Base-by-base conservation (phyloP, 2,797 vertebrate genomes). In the Danio choprae region DNA sequence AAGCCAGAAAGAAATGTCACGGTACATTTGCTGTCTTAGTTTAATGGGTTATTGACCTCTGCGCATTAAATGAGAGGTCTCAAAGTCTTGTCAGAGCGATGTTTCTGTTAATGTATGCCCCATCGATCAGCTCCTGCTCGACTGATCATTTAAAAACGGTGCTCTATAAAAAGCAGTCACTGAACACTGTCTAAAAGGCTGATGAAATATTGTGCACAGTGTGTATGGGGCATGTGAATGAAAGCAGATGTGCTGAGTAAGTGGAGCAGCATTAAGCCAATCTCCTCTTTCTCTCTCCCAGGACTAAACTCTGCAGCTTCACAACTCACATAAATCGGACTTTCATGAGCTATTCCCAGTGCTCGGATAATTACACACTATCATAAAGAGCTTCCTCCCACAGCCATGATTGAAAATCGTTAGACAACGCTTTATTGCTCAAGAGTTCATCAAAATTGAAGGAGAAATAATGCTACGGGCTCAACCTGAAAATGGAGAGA, bases 221-320 rank as follows among this genome's bases (percentile, higher is more conserved):
- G 22, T 40, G 53, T 6, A 20, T 55, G 18, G 16, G 36, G 59
- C 29, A 71, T 80, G 16, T 67, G 55, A 74, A 69, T 77, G n/a
- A 64, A 81, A 41, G 68, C 70, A 79, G 64, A 81, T 60, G 62
- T 79, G 80, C 79, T 75, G 80, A 84, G 58, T 67, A 84, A 81
- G 64, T n/a, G 51, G 22, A 69, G 55, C 16, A 40, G 65, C 18
- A 63, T 75, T 18, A 20, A 60, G 70, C n/a, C 51, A 67, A 46
- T 50, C 40, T 53, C 50, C 36, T 56, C 62, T 20, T 29, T 51
- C 15, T 58, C 60, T 38, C 16, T 64, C 74, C 43, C 46, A 53
- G 18, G 48, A 36, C 60, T 16, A 6, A 20, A 46, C 18, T 41
- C 22, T n/a, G 15, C 43, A 64, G 73, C 74, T 64, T 41, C 55